These are phyloP conservation scores for Bhutanitis thaidina DNA, from an alignment of 2,888 invertebrate genomes.

Conservation along the genomic window DNA sequence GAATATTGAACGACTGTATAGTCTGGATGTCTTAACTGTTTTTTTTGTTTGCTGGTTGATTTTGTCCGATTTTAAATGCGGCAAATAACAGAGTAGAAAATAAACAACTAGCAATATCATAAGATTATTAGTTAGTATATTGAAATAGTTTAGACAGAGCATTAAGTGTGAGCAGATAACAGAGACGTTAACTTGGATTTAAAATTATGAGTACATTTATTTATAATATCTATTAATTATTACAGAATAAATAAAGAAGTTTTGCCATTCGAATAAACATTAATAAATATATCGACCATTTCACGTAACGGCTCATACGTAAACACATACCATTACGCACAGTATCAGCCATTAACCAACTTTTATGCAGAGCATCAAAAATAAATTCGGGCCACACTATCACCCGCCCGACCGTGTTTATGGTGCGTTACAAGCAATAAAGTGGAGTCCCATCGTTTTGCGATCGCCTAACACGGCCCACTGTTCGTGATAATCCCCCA, in stretches of 20 bases:
- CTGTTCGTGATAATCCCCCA: slow-evolving; percentile 66
- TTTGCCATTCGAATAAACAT: too few species aligned
- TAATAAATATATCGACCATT: too few species aligned
- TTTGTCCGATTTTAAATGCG: background rate
- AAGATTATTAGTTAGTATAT: too few species aligned
- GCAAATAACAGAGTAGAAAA: background rate
- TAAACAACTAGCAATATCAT: too few species aligned
- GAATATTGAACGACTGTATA: slow-evolving; percentile 30
- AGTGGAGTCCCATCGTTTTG: slow-evolving; percentile 70
- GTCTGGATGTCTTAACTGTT: slow-evolving; percentile 15
- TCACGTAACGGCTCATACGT: background rate
- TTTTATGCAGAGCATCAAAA: slow-evolving; percentile 54
- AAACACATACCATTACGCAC: slow-evolving; percentile 24
- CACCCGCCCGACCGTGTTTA: slow-evolving; percentile 57
- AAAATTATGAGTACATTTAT: too few species aligned
- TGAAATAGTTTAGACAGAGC: too few species aligned
- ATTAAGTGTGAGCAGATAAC: too few species aligned
- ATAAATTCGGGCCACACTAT: slow-evolving; percentile 60
- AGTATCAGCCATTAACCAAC: slow-evolving; percentile 53
- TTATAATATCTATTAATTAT: too few species aligned
- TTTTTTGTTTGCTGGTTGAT: slow-evolving; percentile 4
- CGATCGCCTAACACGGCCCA: slow-evolving; percentile 54
- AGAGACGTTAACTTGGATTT: too few species aligned
- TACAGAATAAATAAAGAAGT: too few species aligned
- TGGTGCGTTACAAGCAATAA: slow-evolving; percentile 76